phyloP scores from a whole-genome alignment of 2,113 vertebrate genomes.

The Hyla sarda region DNA sequence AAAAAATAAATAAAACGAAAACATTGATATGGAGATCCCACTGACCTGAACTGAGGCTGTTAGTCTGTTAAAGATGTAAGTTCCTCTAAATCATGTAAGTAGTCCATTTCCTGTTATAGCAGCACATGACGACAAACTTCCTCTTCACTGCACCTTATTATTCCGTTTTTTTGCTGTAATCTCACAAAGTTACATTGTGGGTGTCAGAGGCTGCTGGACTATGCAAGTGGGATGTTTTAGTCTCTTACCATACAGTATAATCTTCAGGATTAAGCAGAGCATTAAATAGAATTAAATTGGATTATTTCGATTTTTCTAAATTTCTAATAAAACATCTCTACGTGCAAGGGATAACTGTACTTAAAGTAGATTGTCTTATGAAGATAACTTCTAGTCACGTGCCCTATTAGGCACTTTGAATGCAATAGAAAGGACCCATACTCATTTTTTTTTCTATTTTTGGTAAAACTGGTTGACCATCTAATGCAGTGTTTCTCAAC shows the following conservation, averaged over 20 bases:
- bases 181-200: background rate
- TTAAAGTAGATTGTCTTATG: background rate
- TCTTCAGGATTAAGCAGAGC: background rate
- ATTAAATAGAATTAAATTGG: background rate
- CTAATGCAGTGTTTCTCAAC: no score
- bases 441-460: no score
- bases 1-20: background rate
- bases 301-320: background rate
- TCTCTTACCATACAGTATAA: background rate
- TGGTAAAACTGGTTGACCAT: no score
- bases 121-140: slow-evolving; percentile 74
- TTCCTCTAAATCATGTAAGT: slow-evolving; percentile 67
- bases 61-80: slow-evolving; percentile 59
- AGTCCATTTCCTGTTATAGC: slow-evolving; percentile 71
- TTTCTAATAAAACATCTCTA: background rate
- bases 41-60: slow-evolving; percentile 72
- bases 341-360: background rate
- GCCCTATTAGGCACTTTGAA: no score
- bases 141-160: slow-evolving; percentile 70
- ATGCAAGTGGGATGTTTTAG: background rate
- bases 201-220: background rate
- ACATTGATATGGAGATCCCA: slow-evolving; percentile 21
- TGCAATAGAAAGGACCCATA: no score
- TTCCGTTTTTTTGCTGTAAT: slow-evolving; percentile 25
- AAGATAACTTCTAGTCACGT: background rate